Conservation (phyloP, 2,888 invertebrate species). For the Agriopis marginaria region DNA sequence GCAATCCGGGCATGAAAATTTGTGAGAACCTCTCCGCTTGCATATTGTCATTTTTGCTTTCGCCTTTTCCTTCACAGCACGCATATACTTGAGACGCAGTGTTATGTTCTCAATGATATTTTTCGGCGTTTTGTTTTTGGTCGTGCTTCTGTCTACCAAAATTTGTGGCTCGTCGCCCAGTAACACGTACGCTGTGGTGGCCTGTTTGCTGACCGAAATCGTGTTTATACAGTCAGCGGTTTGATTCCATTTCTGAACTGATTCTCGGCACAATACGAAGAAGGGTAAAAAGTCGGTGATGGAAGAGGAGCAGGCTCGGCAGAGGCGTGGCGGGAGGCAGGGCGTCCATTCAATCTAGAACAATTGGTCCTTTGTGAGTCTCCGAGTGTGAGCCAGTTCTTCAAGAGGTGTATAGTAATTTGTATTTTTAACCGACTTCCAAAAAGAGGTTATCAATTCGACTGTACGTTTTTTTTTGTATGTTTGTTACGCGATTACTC, state of each 20-base stretch:
- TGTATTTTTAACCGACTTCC: no score
- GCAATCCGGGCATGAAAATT: conserved; percentile 57
- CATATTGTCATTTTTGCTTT: conserved; percentile 8
- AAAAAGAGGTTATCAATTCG: no score
- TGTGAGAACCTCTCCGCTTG: neutral
- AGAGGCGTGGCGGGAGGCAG: conserved; percentile 59
- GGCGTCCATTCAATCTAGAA: conserved; percentile 66
- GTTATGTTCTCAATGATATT: conserved; percentile 44
- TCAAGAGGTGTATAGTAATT: no score
- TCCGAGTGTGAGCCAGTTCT: neutral
- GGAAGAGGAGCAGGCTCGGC: conserved; percentile 53
- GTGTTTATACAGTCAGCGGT: conserved; percentile 49
- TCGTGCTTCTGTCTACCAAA: conserved; percentile 39
- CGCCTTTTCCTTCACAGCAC: neutral
- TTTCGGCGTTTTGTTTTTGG: conserved; percentile 38
- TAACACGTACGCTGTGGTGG: conserved; percentile 55
- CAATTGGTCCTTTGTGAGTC: conserved; percentile 49
- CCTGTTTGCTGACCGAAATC: conserved; percentile 41
- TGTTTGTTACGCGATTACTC: no score
- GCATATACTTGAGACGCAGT: conserved; percentile 29
- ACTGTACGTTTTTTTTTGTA: no score
- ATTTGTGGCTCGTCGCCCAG: conserved; percentile 44
- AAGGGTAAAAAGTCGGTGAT: conserved; percentile 54
- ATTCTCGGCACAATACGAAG: conserved; percentile 56
- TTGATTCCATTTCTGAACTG: conserved; percentile 56